Conservation (phyloP, 1,140 invertebrate species). For the Polyergus mexicanus region DNA sequence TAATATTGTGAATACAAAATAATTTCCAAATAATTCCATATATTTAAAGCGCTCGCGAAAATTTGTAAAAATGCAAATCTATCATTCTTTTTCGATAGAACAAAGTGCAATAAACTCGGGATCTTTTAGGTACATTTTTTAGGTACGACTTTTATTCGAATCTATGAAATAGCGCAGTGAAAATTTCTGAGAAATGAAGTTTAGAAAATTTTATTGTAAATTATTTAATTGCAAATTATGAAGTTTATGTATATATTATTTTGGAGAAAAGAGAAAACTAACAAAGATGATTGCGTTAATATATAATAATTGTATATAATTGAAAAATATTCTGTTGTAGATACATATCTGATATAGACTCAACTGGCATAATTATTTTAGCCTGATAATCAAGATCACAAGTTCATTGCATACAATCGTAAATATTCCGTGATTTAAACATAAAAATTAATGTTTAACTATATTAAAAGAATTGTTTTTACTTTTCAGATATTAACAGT, state of each 20-base stretch:
- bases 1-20: constrained; percentile 48
- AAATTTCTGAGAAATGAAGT: neutral
- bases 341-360: neutral
- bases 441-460: constrained; percentile 38
- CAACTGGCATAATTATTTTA: constrained; percentile 8
- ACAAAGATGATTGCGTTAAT: constrained; percentile 1
- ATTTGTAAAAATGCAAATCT: constrained; percentile 43
- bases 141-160: constrained; percentile 20
- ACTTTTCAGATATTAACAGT: constrained; percentile 19
- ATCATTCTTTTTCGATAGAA: constrained; percentile 37
- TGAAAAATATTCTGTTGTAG: constrained; percentile 6
- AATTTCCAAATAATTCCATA: constrained; percentile 20
- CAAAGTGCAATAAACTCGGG: constrained; percentile 48
- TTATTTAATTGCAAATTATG: neutral
- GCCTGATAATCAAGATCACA: constrained; percentile 28
- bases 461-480: constrained; percentile 19
- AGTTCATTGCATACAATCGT: constrained; percentile 20
- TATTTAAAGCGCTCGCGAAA: constrained; percentile 1
- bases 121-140: constrained; percentile 4
- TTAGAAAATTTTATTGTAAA: neutral
- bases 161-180: neutral
- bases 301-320: neutral
- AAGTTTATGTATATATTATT: neutral
- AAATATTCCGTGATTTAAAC: constrained; percentile 22
- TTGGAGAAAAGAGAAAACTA: neutral